Evolutionary conservation across 2,113 vertebrate species (phyloP), one percentile per base, ranked within the genome.

Genomic region (Pleuronectes platessa): DNA sequence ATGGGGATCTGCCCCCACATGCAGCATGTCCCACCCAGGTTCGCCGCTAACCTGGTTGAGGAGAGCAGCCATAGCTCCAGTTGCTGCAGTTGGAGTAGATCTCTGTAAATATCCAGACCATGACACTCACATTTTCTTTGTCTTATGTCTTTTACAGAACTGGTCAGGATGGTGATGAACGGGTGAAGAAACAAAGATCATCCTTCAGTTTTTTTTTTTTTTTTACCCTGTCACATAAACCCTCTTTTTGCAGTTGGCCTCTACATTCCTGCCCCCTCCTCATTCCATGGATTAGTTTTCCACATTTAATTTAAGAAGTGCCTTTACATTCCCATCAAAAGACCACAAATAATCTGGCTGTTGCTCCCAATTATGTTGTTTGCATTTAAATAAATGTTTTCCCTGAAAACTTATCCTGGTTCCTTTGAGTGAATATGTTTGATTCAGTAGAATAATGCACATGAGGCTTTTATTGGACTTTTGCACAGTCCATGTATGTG

Each of bases 111-210:
- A 21, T 20, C 21, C 61, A 2, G 7, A 74, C 17, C 21, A 5
- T 20, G 2, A 64, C 31, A 86, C 83, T 88, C 35, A 89, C 47
- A 6, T 64, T 79, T 2, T 81, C 18, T 81, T 18, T 82, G 7
- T 74, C 75, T 78, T 26, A 4, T 84, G 49, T 89, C 20, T 86
- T 82, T 89, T 66, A 13, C 93, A 95, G 94, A 95, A 66, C 90
- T 95, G 45, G 94, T 95, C 86, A 92, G 90, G 88, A 95, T 94
- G 94, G 94, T 95, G 82, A 95, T 94, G 94, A 95, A 86, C 40
- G 94, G 93, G 49, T 95, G 90, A 95, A 93, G 92, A 93, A 47
- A 51, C 18, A 26, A 83, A 72, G 84, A 87, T 15, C 78, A 47
- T 45, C 72, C n/a, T 11, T 9, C 31, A 71, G 75, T 55, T 68